A percentile compares a stretch with the other conserved stretches of the same genome.
These are phyloP conservation scores for Pipistrellus nathusii DNA, from an alignment of 2,797 vertebrate genomes.

Conservation along the genomic window DNA sequence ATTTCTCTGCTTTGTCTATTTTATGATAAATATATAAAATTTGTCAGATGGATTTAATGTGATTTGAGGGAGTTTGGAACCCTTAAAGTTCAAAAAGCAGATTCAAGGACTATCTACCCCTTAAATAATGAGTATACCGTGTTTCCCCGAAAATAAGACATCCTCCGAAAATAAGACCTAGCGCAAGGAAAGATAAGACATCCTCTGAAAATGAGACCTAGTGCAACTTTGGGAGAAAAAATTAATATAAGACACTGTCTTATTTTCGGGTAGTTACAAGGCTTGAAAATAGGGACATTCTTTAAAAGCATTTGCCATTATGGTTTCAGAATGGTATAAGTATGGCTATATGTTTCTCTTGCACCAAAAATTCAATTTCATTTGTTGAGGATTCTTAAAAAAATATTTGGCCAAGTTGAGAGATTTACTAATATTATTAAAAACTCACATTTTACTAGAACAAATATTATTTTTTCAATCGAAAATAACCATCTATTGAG, in stretches of 20 bases:
- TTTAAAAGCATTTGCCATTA: slow-evolving; percentile 60
- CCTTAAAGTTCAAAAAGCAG: not conserved
- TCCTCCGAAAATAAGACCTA: too few relatives aligned
- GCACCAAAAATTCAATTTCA: slow-evolving; percentile 67
- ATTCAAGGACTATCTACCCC: slow-evolving; percentile 24
- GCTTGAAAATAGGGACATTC: slow-evolving; percentile 52
- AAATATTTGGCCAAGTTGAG: slow-evolving; percentile 60
- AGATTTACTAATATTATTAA: slow-evolving; percentile 75
- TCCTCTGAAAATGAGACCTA: too few relatives aligned
- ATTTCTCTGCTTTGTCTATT: slow-evolving; percentile 60
- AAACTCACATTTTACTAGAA: slow-evolving; percentile 77
- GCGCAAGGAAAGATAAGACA: too few relatives aligned
- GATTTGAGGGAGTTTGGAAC: not conserved
- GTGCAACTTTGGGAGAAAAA: too few relatives aligned
- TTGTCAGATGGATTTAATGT: not conserved
- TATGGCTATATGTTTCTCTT: slow-evolving; percentile 39
- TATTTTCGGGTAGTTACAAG: slow-evolving; percentile 16
- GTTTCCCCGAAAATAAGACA: too few relatives aligned
- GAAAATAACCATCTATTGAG: slow-evolving; percentile 60
- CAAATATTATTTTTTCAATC: slow-evolving; percentile 68
- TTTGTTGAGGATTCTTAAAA: slow-evolving; percentile 73
- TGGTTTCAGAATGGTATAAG: slow-evolving; percentile 39
- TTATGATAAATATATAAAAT: not conserved
- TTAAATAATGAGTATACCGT: slow-evolving; percentile 51
- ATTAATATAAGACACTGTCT: too few relatives aligned